Percentiles rank a stretch among this genome's conserved stretches.
These are phyloP conservation scores for Arctopsyche grandis DNA, from an alignment of 1,140 invertebrate species.

Conservation along the genomic window DNA sequence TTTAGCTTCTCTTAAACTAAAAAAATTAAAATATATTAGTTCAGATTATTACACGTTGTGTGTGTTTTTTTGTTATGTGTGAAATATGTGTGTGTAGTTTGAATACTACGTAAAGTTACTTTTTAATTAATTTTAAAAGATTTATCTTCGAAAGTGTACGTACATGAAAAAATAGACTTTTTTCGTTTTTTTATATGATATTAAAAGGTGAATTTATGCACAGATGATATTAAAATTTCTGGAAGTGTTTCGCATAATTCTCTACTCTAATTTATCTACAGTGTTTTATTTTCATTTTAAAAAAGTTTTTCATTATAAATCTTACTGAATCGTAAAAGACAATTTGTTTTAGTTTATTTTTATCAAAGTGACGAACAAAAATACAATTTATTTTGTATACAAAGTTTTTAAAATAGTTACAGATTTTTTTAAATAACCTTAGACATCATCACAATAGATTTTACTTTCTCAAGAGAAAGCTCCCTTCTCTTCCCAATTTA, in stretches of 20 bases:
- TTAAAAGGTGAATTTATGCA: conserved; percentile 53
- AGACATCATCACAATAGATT: conserved; percentile 33
- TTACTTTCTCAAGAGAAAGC: conserved; percentile 21
- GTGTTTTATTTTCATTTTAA: conserved; percentile 46
- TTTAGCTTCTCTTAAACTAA: conserved; percentile 9
- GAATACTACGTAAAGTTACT: conserved; percentile 10
- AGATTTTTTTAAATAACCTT: conserved; percentile 26
- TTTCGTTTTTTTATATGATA: conserved; percentile 43
- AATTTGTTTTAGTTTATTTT: conserved; percentile 38
- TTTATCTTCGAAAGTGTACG: conserved; percentile 11
- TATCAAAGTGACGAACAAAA: conserved; percentile 45
- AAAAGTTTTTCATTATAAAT: conserved; percentile 51
- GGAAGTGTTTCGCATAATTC: conserved; percentile 48
- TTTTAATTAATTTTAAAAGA: background rate
- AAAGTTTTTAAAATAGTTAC: conserved; percentile 41
- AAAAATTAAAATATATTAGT: background rate
- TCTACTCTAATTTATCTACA: conserved; percentile 47
- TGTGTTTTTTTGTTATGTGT: no score
- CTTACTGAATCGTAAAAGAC: conserved; percentile 42
- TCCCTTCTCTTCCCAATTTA: conserved; percentile 40
- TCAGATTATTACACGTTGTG: background rate
- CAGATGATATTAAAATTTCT: conserved; percentile 52
- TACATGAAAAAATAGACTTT: conserved; percentile 42
- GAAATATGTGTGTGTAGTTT: conserved; percentile 1
- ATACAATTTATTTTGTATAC: conserved; percentile 44